A percentile compares a stretch with the other conserved stretches of the same genome.
phyloP scores from a whole-genome alignment of 2,797 vertebrate genomes.

The Lagocephalus sceleratus region DNA sequence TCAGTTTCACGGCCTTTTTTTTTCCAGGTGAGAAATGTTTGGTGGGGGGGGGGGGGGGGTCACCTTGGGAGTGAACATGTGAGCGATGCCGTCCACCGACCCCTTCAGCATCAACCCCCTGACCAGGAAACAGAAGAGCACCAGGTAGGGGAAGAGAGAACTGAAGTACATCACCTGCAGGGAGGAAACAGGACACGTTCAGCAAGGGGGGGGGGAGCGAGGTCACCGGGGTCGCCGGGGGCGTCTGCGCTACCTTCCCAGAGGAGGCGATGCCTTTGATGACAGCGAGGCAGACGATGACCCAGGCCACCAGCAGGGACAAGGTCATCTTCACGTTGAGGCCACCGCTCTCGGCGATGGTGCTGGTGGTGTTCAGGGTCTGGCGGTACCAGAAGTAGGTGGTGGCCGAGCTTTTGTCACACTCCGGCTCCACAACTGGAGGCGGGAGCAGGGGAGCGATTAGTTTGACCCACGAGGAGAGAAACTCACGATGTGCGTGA shows the following conservation, averaged over 20 bases:
- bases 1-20: background rate
- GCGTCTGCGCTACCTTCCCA: conserved; percentile 79
- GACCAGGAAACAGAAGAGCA: conserved; percentile 92
- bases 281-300: conserved; percentile 88
- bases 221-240: background rate
- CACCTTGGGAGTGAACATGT: conserved; percentile 97
- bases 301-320: conserved; percentile 88
- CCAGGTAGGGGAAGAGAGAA: conserved; percentile 93
- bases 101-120: conserved; percentile 88
- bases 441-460: background rate
- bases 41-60: conserved; percentile 17
- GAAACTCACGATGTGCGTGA: no score
- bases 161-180: conserved; percentile 97
- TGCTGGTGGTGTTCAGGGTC: conserved; percentile 88
- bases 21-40: background rate
- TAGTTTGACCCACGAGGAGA: background rate
- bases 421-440: conserved; percentile 88
- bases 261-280: conserved; percentile 94
- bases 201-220: background rate
- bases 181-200: conserved; percentile 2
- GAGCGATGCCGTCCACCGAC: conserved; percentile 88
- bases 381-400: conserved; percentile 97
- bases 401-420: conserved; percentile 91
- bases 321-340: conserved; percentile 93
- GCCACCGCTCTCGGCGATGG: conserved; percentile 87